Conservation (phyloP, 2,888 invertebrate genomes). For the Trissolcus japonicus region DNA sequence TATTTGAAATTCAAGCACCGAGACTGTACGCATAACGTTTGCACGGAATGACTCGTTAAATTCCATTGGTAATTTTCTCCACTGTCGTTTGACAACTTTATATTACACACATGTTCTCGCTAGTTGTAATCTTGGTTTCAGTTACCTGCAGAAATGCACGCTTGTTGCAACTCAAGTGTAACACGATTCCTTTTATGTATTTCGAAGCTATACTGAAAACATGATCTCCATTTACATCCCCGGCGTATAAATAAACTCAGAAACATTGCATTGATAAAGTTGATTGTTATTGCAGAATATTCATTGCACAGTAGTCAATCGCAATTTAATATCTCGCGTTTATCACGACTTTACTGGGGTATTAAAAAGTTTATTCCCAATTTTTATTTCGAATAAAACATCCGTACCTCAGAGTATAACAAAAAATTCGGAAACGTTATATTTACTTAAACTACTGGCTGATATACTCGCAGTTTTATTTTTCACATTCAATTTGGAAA, state of each 20-base stretch:
- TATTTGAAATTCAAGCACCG: slow-evolving; percentile 49
- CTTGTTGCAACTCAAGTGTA: slow-evolving; percentile 37
- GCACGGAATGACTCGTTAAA: slow-evolving; percentile 48
- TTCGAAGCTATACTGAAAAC: slow-evolving; percentile 36
- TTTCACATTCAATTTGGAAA: too few species aligned
- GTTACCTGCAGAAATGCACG: slow-evolving; percentile 33
- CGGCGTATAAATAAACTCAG: slow-evolving; percentile 37
- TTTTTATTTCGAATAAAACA: too few species aligned
- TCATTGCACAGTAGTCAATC: slow-evolving; percentile 19
- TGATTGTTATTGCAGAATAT: slow-evolving; percentile 33
- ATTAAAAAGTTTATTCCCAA: too few species aligned
- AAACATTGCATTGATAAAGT: slow-evolving; percentile 17
- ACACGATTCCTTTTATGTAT: slow-evolving; percentile 47
- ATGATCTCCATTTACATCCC: slow-evolving; percentile 31
- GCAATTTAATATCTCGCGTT: not conserved
- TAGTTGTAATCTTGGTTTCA: slow-evolving; percentile 42
- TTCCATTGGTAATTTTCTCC: slow-evolving; percentile 54
- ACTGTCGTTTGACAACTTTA: slow-evolving; percentile 54
- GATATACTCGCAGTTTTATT: too few species aligned
- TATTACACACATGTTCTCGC: slow-evolving; percentile 30
- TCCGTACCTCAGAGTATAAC: too few species aligned
- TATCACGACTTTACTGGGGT: not conserved
- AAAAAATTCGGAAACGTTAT: too few species aligned
- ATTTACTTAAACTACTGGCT: too few species aligned
- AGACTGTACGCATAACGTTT: slow-evolving; percentile 30